These are phyloP conservation scores for Egretta garzetta DNA, from an alignment of 2,113 vertebrate species.

Conservation along the genomic window DNA sequence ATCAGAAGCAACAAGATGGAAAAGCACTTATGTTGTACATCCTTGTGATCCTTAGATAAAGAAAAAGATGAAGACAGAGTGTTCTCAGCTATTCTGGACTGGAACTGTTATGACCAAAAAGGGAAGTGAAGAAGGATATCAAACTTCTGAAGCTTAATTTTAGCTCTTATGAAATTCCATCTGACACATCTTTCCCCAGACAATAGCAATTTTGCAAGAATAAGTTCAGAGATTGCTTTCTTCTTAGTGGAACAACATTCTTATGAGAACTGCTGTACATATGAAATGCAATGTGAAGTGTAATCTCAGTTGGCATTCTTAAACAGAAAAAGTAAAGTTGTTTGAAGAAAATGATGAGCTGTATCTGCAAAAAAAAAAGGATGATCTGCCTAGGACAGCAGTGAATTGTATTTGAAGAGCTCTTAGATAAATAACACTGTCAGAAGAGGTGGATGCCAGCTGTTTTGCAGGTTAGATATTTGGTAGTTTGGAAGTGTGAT, in stretches of 20 bases:
- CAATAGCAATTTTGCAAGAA: background rate
- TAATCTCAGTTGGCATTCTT: background rate
- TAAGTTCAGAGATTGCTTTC: background rate
- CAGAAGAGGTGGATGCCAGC: background rate
- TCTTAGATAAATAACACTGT: background rate
- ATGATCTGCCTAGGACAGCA: background rate
- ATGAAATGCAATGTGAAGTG: background rate
- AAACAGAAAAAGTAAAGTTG: background rate
- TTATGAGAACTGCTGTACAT: background rate
- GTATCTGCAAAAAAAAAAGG: background rate
- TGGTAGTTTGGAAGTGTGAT: background rate
- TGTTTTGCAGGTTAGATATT: background rate
- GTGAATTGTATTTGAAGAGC: background rate
- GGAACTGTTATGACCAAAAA: background rate
- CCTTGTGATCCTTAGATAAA: background rate
- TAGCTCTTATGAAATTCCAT: background rate
- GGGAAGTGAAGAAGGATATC: background rate
- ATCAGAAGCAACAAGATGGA: background rate
- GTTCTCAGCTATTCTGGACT: background rate
- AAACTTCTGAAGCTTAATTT: background rate
- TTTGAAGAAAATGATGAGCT: background rate
- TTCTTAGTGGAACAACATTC: background rate
- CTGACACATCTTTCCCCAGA: background rate
- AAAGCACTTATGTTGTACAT: background rate
- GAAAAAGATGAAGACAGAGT: background rate